Evolutionary conservation across 1,140 invertebrate species (phyloP).

Genomic region (Argopecten irradians): DNA sequence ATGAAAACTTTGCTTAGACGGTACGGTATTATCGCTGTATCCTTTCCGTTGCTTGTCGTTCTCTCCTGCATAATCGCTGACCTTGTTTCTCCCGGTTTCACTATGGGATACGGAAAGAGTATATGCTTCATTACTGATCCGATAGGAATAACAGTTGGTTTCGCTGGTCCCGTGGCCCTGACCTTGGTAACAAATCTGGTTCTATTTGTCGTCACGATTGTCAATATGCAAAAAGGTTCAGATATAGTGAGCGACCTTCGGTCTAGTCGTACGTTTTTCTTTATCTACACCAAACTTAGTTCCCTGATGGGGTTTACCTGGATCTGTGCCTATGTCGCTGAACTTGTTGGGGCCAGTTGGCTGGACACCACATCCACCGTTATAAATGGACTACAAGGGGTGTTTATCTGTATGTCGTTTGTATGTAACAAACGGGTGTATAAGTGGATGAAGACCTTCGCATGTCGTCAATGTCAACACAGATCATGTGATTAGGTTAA

Average conservation of each 20-base stretch:
- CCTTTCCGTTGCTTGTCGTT: neutral
- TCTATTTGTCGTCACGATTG: neutral
- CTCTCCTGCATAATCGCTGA: neutral
- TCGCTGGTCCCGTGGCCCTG: neutral
- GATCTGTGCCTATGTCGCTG: neutral
- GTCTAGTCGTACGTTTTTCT: neutral
- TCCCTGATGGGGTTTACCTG: neutral
- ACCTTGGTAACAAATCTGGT: neutral
- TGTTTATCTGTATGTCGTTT: neutral
- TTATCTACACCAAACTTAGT: neutral
- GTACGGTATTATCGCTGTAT: neutral
- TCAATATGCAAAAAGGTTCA: neutral
- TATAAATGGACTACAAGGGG: neutral
- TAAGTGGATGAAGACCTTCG: neutral
- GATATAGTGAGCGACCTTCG: neutral
- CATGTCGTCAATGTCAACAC: neutral
- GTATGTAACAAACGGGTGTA: neutral
- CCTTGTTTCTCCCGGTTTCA: too few species aligned
- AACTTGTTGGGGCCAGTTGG: neutral
- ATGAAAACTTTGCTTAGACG: neutral
- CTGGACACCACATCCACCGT: neutral
- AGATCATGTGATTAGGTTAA: neutral
- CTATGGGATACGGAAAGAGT: too few species aligned
- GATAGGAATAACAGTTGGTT: neutral
- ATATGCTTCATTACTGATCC: neutral